Evolutionary conservation across 2,888 invertebrate genomes (phyloP).

Genomic region (Watsonalla binaria): DNA sequence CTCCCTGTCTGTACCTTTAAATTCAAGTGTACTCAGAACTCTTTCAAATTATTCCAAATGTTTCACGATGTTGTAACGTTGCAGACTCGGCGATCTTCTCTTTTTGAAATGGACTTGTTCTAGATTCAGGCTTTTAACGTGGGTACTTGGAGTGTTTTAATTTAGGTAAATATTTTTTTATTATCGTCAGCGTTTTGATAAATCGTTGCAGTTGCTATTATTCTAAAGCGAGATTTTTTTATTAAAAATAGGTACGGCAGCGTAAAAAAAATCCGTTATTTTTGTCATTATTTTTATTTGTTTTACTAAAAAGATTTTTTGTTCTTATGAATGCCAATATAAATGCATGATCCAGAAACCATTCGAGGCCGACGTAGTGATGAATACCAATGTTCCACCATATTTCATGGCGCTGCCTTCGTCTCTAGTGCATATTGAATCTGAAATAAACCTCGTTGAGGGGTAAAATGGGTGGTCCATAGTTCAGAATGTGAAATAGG

Average conservation of each 20-base stretch:
- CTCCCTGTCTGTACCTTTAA: not conserved
- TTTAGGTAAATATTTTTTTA: conserved; percentile 26
- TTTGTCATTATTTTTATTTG: too few species aligned
- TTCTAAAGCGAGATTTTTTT: too few species aligned
- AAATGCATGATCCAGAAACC: conserved; percentile 18
- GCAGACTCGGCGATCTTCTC: conserved; percentile 33
- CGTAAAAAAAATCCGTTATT: too few species aligned
- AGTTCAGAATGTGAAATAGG: too few species aligned
- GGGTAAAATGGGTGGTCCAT: conserved; percentile 42
- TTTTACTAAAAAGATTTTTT: too few species aligned
- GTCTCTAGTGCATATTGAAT: conserved; percentile 74
- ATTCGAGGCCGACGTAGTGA: conserved; percentile 22
- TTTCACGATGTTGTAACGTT: conserved; percentile 18
- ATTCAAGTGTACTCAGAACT: conserved; percentile 3
- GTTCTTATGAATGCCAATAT: not conserved
- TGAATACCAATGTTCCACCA: conserved; percentile 47
- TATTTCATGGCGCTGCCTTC: conserved; percentile 52
- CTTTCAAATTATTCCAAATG: conserved; percentile 11
- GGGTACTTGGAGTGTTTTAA: conserved; percentile 32
- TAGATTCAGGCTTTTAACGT: conserved; percentile 35
- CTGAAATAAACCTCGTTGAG: conserved; percentile 64
- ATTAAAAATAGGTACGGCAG: too few species aligned
- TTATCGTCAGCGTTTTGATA: too few species aligned
- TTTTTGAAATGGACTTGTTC: conserved; percentile 48
- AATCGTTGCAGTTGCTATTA: conserved; percentile 8